These are phyloP conservation scores for Malurus cyaneus DNA, from an alignment of 2,113 vertebrate genomes.

Conservation along the genomic window DNA sequence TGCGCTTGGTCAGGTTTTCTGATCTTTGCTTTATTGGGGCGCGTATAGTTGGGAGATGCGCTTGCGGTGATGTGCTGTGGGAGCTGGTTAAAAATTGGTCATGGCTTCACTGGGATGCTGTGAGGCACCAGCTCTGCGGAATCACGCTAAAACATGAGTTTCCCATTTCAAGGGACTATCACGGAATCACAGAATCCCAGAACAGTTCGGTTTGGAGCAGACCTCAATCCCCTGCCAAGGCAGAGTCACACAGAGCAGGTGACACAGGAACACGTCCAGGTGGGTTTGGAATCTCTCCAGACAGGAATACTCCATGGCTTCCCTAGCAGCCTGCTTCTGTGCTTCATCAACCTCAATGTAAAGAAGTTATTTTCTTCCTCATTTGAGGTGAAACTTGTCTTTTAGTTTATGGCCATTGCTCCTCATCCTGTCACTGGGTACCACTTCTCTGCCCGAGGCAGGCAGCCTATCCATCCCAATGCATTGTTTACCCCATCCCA, in stretches of 20 bases:
- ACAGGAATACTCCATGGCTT: too few species aligned
- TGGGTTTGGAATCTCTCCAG: neutral
- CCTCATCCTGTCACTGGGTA: neutral
- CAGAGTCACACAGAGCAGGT: neutral
- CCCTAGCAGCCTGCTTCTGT: neutral
- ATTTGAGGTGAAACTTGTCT: neutral
- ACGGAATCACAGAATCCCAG: too few species aligned
- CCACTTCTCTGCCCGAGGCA: too few species aligned
- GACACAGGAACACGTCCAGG: neutral
- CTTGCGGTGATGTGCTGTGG: accelerated
- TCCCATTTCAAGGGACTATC: accelerated
- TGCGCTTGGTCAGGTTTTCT: accelerated
- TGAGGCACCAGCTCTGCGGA: neutral
- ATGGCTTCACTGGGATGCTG: accelerated
- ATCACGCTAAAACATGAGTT: accelerated
- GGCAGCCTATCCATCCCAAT: neutral
- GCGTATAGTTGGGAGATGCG: accelerated
- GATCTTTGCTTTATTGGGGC: accelerated
- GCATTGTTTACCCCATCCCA: neutral
- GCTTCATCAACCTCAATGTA: accelerated
- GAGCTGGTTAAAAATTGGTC: accelerated
- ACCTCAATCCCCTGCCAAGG: neutral
- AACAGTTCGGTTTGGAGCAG: neutral
- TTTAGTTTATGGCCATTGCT: neutral
- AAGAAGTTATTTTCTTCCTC: neutral